These are phyloP conservation scores for Cliona cf. orientalis DNA, from an alignment of 37 sponge, comb jelly and placozoan species.

Conservation along the genomic window DNA sequence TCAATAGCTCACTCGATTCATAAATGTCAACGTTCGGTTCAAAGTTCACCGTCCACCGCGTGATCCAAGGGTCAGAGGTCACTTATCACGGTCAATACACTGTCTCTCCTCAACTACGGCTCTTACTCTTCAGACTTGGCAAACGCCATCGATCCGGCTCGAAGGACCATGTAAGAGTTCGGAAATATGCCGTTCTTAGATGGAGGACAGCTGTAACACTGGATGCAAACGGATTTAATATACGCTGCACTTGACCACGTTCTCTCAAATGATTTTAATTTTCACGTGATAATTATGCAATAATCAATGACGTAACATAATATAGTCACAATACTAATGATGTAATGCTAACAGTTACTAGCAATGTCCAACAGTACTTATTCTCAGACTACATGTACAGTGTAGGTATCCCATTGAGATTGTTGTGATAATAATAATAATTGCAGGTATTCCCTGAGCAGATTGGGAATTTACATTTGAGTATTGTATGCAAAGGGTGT, in stretches of 20 bases:
- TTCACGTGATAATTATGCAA: not conserved
- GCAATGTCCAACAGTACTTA: too few relatives aligned
- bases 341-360: too few relatives aligned
- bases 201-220: not conserved
- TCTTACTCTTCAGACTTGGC: not conserved
- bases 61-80: not conserved
- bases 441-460: too few relatives aligned
- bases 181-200: not conserved
- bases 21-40: not conserved
- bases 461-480: too few relatives aligned
- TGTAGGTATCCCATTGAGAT: too few relatives aligned
- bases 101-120: not conserved
- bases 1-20: not conserved
- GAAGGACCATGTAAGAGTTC: conserved; percentile 31
- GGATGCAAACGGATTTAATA: not conserved
- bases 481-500: too few relatives aligned
- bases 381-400: too few relatives aligned
- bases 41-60: not conserved
- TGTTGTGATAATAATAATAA: too few relatives aligned
- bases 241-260: not conserved
- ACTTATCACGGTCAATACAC: not conserved
- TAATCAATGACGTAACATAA: too few relatives aligned
- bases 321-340: too few relatives aligned
- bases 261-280: not conserved
- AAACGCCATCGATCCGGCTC: conserved; percentile 2